Evolutionary conservation across 2,797 vertebrate genomes (phyloP).

Genomic region (Cottoperca gobio): DNA sequence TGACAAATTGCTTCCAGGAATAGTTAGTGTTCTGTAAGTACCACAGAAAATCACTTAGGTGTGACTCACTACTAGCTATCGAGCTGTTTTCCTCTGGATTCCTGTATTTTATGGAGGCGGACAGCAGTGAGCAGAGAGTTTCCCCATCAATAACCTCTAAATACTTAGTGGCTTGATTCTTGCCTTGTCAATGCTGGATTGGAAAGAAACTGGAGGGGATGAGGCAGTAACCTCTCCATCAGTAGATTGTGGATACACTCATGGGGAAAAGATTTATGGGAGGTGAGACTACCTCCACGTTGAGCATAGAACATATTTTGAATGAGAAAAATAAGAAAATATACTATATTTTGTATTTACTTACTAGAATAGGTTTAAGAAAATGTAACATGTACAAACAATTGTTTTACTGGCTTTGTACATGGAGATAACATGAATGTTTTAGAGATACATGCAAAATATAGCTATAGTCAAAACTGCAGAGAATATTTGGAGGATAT

Average conservation of each 20-base stretch:
- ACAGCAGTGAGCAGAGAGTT: conserved; percentile 53
- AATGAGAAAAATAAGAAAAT: neutral
- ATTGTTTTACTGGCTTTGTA: neutral
- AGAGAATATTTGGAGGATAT: neutral
- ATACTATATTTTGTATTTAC: neutral
- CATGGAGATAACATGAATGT: neutral
- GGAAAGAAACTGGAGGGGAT: conserved; percentile 46
- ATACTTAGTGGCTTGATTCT: conserved; percentile 70
- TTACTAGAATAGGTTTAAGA: neutral
- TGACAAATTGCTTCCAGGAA: conserved; percentile 65
- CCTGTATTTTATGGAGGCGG: conserved; percentile 71
- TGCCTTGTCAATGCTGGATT: conserved; percentile 53
- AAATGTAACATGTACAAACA: too few relatives aligned
- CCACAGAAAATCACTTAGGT: conserved; percentile 64
- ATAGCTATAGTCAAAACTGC: neutral
- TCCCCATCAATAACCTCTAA: conserved; percentile 77
- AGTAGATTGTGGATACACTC: conserved; percentile 44
- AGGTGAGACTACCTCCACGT: conserved; percentile 2
- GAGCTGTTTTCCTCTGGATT: conserved; percentile 66
- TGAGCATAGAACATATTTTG: conserved; percentile 8
- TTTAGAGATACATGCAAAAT: neutral
- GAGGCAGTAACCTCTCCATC: conserved; percentile 57
- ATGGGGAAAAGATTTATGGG: conserved; percentile 29
- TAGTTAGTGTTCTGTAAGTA: conserved; percentile 39
- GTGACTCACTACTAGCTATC: conserved; percentile 65